Conservation (phyloP, 1,140 invertebrate species). For the Drosophila arawakana region DNA sequence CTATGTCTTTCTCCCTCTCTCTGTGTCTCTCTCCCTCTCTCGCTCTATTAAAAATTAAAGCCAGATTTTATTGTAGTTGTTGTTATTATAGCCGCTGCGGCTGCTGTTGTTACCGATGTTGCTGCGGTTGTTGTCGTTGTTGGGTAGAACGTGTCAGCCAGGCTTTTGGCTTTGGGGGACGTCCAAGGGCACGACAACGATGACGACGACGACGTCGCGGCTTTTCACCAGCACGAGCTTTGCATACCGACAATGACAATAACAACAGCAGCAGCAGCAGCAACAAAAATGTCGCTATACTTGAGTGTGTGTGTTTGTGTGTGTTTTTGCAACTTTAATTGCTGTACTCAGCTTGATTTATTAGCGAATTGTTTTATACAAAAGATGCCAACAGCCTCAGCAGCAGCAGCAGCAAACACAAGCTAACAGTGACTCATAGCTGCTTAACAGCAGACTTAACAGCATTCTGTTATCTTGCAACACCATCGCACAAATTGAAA, state of each 20-base stretch:
- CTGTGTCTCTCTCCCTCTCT: background rate
- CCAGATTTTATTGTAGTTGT: slow-evolving; percentile 52
- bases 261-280: slow-evolving; percentile 50
- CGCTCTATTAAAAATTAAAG: slow-evolving; percentile 35
- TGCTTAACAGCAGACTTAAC: slow-evolving; percentile 60
- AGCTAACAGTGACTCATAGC: slow-evolving; percentile 62
- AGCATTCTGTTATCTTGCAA: slow-evolving; percentile 68
- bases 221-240: slow-evolving; percentile 62
- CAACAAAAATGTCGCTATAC: slow-evolving; percentile 59
- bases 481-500: slow-evolving; percentile 78
- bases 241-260: slow-evolving; percentile 57
- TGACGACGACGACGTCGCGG: slow-evolving; percentile 42
- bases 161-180: slow-evolving; percentile 64
- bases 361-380: slow-evolving; percentile 80
- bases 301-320: slow-evolving; percentile 49
- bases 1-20: slow-evolving; percentile 1
- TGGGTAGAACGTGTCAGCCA: slow-evolving; percentile 77
- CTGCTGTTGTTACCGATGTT: slow-evolving; percentile 31
- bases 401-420: slow-evolving; percentile 20
- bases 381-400: slow-evolving; percentile 63
- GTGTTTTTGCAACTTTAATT: slow-evolving; percentile 81
- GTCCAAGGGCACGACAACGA: slow-evolving; percentile 64
- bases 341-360: slow-evolving; percentile 82
- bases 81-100: slow-evolving; percentile 39
- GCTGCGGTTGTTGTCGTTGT: slow-evolving; percentile 44